Evolutionary conservation across 2,888 invertebrate species (phyloP).

Genomic region (Yponomeuta plumbellus): DNA sequence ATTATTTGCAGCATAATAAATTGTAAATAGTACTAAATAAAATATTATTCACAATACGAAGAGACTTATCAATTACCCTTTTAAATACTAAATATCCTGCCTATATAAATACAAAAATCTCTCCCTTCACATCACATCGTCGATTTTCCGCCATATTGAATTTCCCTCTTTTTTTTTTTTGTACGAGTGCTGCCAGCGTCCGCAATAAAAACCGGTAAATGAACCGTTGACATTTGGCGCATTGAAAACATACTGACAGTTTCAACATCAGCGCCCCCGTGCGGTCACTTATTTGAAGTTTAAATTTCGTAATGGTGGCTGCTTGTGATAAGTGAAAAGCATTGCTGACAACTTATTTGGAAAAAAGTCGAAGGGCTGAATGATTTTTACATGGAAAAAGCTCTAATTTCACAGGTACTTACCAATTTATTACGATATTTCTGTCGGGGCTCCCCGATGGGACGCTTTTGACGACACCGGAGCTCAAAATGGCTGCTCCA

Average conservation of each 20-base stretch:
- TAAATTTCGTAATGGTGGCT: slow-evolving; percentile 65
- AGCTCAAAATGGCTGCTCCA: slow-evolving; percentile 5
- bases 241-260: background rate
- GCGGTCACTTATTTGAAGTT: background rate
- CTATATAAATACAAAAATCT: too few relatives aligned
- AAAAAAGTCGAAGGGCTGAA: slow-evolving; percentile 31
- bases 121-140: too few relatives aligned
- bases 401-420: slow-evolving; percentile 10
- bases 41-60: background rate
- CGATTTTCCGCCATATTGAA: too few relatives aligned
- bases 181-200: background rate
- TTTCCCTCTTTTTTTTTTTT: too few relatives aligned
- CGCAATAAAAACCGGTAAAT: background rate
- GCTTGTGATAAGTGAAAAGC: slow-evolving; percentile 41
- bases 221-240: background rate
- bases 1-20: background rate
- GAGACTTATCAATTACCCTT: background rate
- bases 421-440: background rate
- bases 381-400: background rate
- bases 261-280: background rate
- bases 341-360: slow-evolving; percentile 72
- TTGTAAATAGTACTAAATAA: background rate
- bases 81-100: too few relatives aligned
- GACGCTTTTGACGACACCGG: background rate
- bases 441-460: background rate